Evolutionary conservation across 1,140 invertebrate species (phyloP).

Genomic region (Lordiphosa collinella): DNA sequence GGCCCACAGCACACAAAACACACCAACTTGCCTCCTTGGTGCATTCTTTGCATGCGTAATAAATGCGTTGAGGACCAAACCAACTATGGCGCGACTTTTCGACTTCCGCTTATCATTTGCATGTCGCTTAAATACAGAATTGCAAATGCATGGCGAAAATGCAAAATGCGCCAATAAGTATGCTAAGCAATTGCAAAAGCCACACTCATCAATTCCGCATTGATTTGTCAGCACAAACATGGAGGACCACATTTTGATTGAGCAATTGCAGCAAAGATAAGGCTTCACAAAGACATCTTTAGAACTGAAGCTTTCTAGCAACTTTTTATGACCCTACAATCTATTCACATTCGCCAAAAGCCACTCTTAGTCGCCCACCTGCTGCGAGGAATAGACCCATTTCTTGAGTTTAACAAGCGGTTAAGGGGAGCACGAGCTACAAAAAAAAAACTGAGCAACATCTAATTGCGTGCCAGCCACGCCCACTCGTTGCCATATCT

Average conservation of each 20-base stretch:
- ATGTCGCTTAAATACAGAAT: slow-evolving; percentile 48
- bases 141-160: slow-evolving; percentile 41
- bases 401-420: background rate
- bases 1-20: too few relatives aligned
- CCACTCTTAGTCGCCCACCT: background rate
- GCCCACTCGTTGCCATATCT: slow-evolving; percentile 23
- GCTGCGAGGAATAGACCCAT: background rate
- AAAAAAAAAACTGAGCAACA: slow-evolving; percentile 39
- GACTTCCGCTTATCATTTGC: slow-evolving; percentile 68
- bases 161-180: slow-evolving; percentile 70
- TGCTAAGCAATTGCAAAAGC: slow-evolving; percentile 56
- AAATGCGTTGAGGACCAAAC: slow-evolving; percentile 31
- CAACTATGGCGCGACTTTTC: slow-evolving; percentile 8
- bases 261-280: background rate
- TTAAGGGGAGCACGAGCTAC: background rate
- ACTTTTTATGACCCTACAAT: too few relatives aligned
- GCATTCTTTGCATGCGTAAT: slow-evolving; percentile 74
- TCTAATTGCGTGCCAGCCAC: slow-evolving; percentile 53
- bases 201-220: slow-evolving; percentile 52
- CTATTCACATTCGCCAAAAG: too few relatives aligned
- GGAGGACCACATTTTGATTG: slow-evolving; percentile 3
- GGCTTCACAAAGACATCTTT: background rate
- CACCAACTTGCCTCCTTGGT: too few relatives aligned
- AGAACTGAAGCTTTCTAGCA: background rate
- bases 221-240: slow-evolving; percentile 45